Evolutionary conservation across 1,140 invertebrate species (phyloP).

Genomic region (Anastrepha obliqua): DNA sequence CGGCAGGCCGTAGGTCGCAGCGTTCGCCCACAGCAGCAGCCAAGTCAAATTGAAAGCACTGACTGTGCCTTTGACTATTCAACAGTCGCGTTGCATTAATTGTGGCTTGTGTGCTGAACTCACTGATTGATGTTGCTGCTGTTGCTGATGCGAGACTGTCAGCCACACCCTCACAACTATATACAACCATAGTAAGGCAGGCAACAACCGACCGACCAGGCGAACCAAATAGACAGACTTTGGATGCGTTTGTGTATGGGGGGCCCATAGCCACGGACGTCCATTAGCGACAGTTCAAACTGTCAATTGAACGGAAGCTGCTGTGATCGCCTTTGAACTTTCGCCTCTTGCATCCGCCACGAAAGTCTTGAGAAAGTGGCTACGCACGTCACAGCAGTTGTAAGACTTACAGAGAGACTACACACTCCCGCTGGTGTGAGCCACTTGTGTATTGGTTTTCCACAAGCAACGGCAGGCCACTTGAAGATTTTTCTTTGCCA

Average conservation of each 20-base stretch:
- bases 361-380: slow-evolving; percentile 42
- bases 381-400: slow-evolving; percentile 54
- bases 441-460: slow-evolving; percentile 67
- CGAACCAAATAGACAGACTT: not conserved
- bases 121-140: slow-evolving; percentile 26
- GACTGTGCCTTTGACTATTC: slow-evolving; percentile 11
- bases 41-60: not conserved
- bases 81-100: not conserved
- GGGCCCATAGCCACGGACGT: not conserved
- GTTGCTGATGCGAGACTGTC: not conserved
- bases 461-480: slow-evolving; percentile 28
- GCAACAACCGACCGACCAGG: too few relatives aligned
- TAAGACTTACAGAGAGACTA: slow-evolving; percentile 39
- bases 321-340: slow-evolving; percentile 44
- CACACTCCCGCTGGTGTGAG: slow-evolving; percentile 71
- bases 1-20: slow-evolving; percentile 18
- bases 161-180: slow-evolving; percentile 3
- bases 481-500: slow-evolving; percentile 38
- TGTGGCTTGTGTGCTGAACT: slow-evolving; percentile 32
- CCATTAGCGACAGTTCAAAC: slow-evolving; percentile 62
- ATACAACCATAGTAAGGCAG: too few relatives aligned
- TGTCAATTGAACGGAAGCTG: slow-evolving; percentile 71
- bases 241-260: not conserved
- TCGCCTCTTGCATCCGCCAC: slow-evolving; percentile 13
- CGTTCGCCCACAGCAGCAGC: not conserved